These are phyloP conservation scores for Drosophila sp. DNA, from an alignment of 1,140 invertebrate genomes.

Conservation along the genomic window DNA sequence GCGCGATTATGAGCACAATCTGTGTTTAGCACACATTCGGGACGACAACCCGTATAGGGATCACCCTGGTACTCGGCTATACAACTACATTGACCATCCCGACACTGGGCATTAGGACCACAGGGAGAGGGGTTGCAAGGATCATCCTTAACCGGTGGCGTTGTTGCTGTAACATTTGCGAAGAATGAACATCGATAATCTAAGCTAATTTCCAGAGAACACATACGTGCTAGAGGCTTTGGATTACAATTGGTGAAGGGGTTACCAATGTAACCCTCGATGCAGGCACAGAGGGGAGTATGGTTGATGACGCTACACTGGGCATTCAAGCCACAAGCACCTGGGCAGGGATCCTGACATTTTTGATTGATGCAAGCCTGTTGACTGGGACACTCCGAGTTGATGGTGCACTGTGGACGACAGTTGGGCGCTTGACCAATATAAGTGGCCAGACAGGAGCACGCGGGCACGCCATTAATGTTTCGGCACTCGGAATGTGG, in stretches of 20 bases:
- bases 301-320: slow-evolving; percentile 89
- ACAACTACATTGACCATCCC: slow-evolving; percentile 92
- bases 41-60: slow-evolving; percentile 92
- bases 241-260: slow-evolving; percentile 88
- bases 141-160: slow-evolving; percentile 67
- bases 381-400: slow-evolving; percentile 92
- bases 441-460: slow-evolving; percentile 91
- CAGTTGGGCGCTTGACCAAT: slow-evolving; percentile 92
- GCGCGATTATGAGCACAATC: slow-evolving; percentile 90
- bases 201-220: not conserved
- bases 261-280: slow-evolving; percentile 89
- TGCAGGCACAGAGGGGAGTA: slow-evolving; percentile 88
- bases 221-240: slow-evolving; percentile 85
- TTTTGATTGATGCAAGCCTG: slow-evolving; percentile 92
- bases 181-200: slow-evolving; percentile 12
- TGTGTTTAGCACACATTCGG: slow-evolving; percentile 93
- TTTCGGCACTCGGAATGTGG: slow-evolving; percentile 92
- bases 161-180: slow-evolving; percentile 51
- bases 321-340: slow-evolving; percentile 92
- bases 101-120: slow-evolving; percentile 91
- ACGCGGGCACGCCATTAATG: slow-evolving; percentile 89
- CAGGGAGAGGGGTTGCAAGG: slow-evolving; percentile 92
- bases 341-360: slow-evolving; percentile 93
- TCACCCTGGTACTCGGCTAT: slow-evolving; percentile 92
- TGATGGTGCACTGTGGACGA: slow-evolving; percentile 92